These are phyloP conservation scores for Ictalurus punctatus DNA, from an alignment of 2,113 vertebrate genomes.

Conservation along the genomic window DNA sequence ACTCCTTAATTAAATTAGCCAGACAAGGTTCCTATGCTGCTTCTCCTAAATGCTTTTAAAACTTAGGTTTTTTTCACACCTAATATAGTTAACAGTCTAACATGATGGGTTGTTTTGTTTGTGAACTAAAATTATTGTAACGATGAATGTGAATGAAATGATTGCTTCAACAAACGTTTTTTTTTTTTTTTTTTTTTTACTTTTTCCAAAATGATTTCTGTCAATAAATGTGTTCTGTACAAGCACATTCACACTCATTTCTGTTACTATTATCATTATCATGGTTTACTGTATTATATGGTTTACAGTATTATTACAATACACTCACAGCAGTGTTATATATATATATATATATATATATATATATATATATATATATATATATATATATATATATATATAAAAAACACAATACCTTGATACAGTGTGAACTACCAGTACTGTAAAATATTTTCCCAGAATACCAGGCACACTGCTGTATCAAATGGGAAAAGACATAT, in stretches of 20 bases:
- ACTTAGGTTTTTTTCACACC: background rate
- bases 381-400: background rate
- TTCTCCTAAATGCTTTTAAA: background rate
- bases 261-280: background rate
- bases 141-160: background rate
- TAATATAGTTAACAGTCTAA: background rate
- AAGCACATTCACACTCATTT: background rate
- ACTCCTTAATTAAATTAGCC: background rate
- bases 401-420: background rate
- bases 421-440: background rate
- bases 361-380: background rate
- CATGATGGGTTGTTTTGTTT: too few relatives aligned
- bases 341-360: background rate
- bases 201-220: background rate
- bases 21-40: background rate
- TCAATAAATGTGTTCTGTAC: background rate
- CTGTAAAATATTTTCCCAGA: background rate
- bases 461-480: background rate
- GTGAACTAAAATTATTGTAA: background rate
- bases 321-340: background rate
- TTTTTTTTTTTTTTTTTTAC: background rate
- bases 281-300: background rate
- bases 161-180: background rate
- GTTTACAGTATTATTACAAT: background rate
- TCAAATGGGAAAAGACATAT: background rate